Base-by-base conservation (phyloP, 1,140 invertebrate species). In the Megalonaias nervosa region DNA sequence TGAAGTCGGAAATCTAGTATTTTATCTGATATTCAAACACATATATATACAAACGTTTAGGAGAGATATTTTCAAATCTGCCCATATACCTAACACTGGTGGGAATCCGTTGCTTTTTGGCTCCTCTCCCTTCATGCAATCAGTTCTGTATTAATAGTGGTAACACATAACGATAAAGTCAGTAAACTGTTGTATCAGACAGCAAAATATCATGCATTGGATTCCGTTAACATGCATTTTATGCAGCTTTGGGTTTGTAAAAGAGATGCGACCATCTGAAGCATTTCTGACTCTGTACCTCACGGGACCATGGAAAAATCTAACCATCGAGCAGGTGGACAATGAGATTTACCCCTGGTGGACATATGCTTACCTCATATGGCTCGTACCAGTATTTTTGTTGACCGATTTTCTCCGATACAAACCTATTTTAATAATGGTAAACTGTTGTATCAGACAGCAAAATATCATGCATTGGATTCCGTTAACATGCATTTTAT, bases 371-470 rank as follows among this genome's bases (percentile, higher is more conserved):
- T 95, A 95, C 86, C 91, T 97, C 74, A 90, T 93, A 0, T 93
- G 93, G 21, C 87, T 96, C 2, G 90, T 96, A 17, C 83, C 96
- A 0, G 92, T 96, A 16, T 96, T 97, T 86, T 90, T 97, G 4
- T 89, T 97, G 11, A 97, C 96, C 0, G 96, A 97, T 91, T 94
- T 95, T 81, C 85, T 96, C 48, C 90, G 95, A 79, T 98, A 98
- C 87, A 97, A 97, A 87, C 94, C 95, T 9, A 91, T 97, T 0
- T 95, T 98, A 55, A 92, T 97, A 48, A 87, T 96, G 64, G 94
- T n/a, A n/a, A n/a, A n/a, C n/a, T n/a, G n/a, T 4, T 48, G 38
- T 48, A 48, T 48, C 6, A 48, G 11, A 48, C 38, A 9, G 9
- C 38, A 26, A 9, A 67, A 23, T 26, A 31, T n/a, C n/a, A 77